A percentile compares a stretch with the other conserved stretches of the same genome.
These are phyloP conservation scores for Podotricha telesiphe DNA, from an alignment of 2,888 invertebrate species.

Conservation along the genomic window DNA sequence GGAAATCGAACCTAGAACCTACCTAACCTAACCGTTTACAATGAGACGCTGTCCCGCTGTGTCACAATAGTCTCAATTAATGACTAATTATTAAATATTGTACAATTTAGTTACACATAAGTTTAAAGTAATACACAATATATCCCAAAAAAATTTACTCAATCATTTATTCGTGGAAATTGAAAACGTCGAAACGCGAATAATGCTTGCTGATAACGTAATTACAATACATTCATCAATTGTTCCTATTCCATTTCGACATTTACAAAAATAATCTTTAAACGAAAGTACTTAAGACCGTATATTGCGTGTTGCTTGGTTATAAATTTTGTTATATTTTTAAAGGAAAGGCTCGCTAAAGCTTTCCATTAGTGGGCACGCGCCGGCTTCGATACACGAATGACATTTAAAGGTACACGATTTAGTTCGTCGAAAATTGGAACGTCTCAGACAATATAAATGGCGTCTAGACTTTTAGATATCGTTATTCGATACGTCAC, in stretches of 20 bases:
- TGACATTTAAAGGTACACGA: constrained; percentile 77
- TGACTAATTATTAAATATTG: too few relatives aligned
- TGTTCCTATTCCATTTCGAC: constrained; percentile 48
- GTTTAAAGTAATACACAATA: too few relatives aligned
- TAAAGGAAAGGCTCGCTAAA: constrained; percentile 65
- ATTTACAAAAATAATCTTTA: constrained; percentile 51
- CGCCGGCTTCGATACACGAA: constrained; percentile 76
- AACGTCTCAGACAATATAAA: constrained; percentile 70
- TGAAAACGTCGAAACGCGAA: constrained; percentile 73
- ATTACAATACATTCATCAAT: constrained; percentile 56
- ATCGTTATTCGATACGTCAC: constrained; percentile 50
- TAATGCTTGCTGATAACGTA: constrained; percentile 73
- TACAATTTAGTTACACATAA: too few relatives aligned
- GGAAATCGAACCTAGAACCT: too few relatives aligned
- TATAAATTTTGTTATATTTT: constrained; percentile 51
- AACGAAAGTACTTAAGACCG: constrained; percentile 19
- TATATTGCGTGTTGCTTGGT: constrained; percentile 40
- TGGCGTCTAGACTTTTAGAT: constrained; percentile 76
- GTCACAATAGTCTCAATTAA: too few relatives aligned
- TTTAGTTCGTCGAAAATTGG: constrained; percentile 71
- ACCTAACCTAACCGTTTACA: too few relatives aligned
- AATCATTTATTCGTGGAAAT: constrained; percentile 67
- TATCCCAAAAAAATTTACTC: constrained; percentile 63
- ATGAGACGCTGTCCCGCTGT: too few relatives aligned
- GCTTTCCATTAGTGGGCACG: constrained; percentile 82